phyloP scores from a whole-genome alignment of 1,140 invertebrate species.

The Chelonus insularis region DNA sequence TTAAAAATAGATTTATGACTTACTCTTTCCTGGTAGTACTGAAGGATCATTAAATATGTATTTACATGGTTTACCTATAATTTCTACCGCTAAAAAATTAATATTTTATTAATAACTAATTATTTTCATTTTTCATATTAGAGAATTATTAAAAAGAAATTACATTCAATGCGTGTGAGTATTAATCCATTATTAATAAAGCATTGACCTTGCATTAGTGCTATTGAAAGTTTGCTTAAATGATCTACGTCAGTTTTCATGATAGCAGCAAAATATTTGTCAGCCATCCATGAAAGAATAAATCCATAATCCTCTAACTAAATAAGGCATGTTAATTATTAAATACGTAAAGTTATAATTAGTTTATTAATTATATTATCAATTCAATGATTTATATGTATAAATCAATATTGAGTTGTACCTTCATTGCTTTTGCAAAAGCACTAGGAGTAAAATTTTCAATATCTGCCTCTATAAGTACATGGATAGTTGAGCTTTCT shows the following conservation, averaged over 20 bases:
- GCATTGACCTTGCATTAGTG: conserved; percentile 63
- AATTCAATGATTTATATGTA: background rate
- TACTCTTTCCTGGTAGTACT: conserved; percentile 35
- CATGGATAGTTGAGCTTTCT: conserved; percentile 50
- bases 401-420: conserved; percentile 29
- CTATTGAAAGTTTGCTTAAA: conserved; percentile 64
- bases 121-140: conserved; percentile 66
- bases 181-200: conserved; percentile 68
- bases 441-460: conserved; percentile 42
- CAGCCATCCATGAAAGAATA: conserved; percentile 67
- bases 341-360: too few relatives aligned
- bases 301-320: conserved; percentile 71
- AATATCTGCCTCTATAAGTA: conserved; percentile 60
- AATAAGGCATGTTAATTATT: too few relatives aligned
- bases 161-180: conserved; percentile 69
- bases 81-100: conserved; percentile 59
- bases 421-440: conserved; percentile 46
- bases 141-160: conserved; percentile 65
- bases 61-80: conserved; percentile 60
- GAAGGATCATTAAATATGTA: conserved; percentile 44
- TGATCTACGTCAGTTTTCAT: conserved; percentile 68
- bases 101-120: conserved; percentile 44
- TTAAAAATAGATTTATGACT: too few relatives aligned
- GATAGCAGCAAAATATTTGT: conserved; percentile 65
- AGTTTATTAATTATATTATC: conserved; percentile 10